These are phyloP conservation scores for Peromyscus maniculatus DNA, from an alignment of 2,113 vertebrate species.

Conservation along the genomic window DNA sequence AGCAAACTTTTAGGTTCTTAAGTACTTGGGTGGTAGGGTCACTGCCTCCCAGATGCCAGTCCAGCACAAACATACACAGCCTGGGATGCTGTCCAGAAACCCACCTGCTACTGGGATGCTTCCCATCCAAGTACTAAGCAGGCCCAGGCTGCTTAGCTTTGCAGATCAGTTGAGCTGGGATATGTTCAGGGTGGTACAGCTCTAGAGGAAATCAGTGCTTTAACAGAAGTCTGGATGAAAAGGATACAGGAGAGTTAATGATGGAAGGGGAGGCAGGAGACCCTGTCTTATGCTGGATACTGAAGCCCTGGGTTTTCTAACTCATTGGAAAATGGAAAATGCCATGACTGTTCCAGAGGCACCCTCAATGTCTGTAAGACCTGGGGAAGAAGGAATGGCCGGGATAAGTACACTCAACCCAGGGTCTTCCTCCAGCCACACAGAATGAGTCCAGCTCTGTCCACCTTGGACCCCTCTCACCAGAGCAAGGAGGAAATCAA, in stretches of 20 bases:
- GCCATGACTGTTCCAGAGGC: not conserved
- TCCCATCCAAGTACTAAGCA: not conserved
- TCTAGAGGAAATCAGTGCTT: not conserved
- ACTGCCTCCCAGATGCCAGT: not conserved
- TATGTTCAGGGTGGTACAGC: not conserved
- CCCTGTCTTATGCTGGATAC: not conserved
- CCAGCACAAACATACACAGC: accelerated
- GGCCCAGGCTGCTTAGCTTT: not conserved
- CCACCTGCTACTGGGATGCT: accelerated
- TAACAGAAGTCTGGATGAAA: not conserved
- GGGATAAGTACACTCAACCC: not conserved
- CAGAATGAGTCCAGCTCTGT: not conserved
- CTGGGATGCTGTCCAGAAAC: not conserved
- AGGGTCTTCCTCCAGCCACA: not conserved
- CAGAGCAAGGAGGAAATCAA: not conserved
- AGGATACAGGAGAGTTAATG: not conserved
- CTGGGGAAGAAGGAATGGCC: not conserved
- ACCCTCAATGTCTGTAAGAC: no score
- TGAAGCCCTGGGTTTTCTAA: not conserved
- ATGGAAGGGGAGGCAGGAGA: not conserved
- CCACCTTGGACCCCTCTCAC: accelerated
- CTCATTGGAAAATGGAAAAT: not conserved
- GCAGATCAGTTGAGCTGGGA: not conserved
- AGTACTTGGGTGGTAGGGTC: not conserved
- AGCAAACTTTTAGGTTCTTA: not conserved